Percentiles rank a stretch among this genome's conserved stretches.
Evolutionary conservation across 2,888 invertebrate species (phyloP).

Genomic region (Acronicta alni): DNA sequence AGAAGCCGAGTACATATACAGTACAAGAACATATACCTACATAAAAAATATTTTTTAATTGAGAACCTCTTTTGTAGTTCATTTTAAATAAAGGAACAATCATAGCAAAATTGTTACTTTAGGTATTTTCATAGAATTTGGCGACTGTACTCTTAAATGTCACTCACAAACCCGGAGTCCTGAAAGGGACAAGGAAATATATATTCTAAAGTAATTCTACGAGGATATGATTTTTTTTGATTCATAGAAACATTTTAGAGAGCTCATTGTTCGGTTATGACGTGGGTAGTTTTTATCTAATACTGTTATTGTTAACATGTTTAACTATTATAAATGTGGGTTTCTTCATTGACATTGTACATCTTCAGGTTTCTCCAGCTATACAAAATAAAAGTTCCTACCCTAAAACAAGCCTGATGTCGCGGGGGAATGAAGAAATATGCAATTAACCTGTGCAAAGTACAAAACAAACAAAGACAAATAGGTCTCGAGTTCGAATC

Average conservation of each 20-base stretch:
- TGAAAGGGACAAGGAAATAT: constrained; percentile 3
- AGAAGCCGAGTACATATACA: no score
- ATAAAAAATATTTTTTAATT: no score
- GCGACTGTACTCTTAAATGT: not conserved
- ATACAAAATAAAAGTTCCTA: no score
- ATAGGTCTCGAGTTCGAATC: no score
- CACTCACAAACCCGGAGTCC: not conserved
- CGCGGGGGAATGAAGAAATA: no score
- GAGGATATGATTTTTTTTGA: constrained; percentile 27
- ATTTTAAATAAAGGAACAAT: not conserved
- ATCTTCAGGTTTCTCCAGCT: no score
- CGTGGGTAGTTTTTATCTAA: constrained; percentile 33
- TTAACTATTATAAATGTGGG: constrained; percentile 8
- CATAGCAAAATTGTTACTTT: not conserved
- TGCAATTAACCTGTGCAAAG: no score
- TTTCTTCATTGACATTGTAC: not conserved
- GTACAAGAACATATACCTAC: no score
- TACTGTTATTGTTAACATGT: constrained; percentile 16
- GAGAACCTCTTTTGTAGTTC: no score
- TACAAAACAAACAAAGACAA: no score
- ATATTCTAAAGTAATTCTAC: not conserved
- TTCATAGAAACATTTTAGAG: constrained; percentile 16
- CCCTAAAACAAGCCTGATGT: no score
- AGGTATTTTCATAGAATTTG: not conserved
- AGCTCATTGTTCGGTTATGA: constrained; percentile 25